Evolutionary conservation across 92 coral and sea anemone species (phyloP).

Genomic region (Palythoa caribaeorum): DNA sequence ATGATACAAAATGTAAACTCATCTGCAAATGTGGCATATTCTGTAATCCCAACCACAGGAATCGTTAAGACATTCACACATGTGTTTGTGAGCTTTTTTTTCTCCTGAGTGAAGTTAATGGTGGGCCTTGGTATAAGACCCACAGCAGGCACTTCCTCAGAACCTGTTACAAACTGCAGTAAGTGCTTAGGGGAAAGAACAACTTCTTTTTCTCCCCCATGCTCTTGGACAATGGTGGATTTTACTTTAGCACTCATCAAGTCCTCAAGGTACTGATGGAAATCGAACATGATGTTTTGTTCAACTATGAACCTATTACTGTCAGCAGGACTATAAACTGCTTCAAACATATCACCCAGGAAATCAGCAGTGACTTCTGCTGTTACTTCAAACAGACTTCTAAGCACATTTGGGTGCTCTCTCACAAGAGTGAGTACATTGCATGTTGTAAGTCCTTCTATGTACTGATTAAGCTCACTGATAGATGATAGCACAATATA

Average conservation of each 20-base stretch:
- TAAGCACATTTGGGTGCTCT: too few relatives aligned
- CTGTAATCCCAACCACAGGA: conserved; percentile 20
- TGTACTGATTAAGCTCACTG: background rate
- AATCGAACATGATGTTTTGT: conserved; percentile 42
- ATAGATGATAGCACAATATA: too few relatives aligned
- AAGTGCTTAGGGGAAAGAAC: conserved; percentile 43
- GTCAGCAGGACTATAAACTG: conserved; percentile 45
- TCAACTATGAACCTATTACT: background rate
- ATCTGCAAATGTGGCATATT: conserved; percentile 22
- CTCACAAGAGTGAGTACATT: background rate
- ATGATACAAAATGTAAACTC: conserved; percentile 45
- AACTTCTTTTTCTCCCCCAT: conserved; percentile 50
- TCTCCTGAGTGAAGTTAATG: conserved; percentile 6
- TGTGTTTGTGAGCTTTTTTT: conserved; percentile 37
- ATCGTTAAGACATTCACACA: conserved; percentile 22
- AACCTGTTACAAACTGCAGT: conserved; percentile 61
- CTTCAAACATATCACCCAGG: conserved; percentile 42
- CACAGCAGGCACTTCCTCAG: conserved; percentile 53
- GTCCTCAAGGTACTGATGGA: conserved; percentile 49
- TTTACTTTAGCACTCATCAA: background rate
- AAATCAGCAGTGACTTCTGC: conserved; percentile 55
- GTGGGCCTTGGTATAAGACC: conserved; percentile 55
- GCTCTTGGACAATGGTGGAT: background rate
- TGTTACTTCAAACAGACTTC: too few relatives aligned
- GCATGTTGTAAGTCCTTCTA: conserved; percentile 63